Conservation (phyloP, 1,140 invertebrate species). For the Cyclina sinensis region DNA sequence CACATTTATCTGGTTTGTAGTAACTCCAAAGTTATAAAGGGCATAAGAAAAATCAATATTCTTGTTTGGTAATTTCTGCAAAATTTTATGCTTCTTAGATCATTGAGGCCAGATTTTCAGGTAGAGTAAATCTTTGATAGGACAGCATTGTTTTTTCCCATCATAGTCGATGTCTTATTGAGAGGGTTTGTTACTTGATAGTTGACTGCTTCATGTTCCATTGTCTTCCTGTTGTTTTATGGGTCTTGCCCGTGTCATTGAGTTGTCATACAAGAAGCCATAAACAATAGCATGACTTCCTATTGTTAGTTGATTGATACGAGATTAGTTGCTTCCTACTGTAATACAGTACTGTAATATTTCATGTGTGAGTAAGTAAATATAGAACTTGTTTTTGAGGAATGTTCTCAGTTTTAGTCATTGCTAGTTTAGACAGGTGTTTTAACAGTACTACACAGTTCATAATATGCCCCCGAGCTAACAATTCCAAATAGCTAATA, state of each 20-base stretch:
- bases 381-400: neutral
- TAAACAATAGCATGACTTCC: neutral
- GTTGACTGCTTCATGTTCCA: neutral
- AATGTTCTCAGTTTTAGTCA: too few relatives aligned
- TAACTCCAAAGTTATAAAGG: constrained; percentile 17
- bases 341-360: neutral
- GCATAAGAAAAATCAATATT: constrained; percentile 2
- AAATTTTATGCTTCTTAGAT: neutral
- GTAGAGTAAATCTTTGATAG: neutral
- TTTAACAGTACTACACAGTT: too few relatives aligned
- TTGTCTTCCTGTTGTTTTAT: constrained; percentile 2
- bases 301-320: neutral
- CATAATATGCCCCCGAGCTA: too few relatives aligned
- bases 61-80: neutral
- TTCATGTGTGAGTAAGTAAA: neutral
- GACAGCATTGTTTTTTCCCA: neutral
- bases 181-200: neutral
- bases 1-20: neutral
- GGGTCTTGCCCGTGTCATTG: neutral
- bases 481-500: too few relatives aligned
- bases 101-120: neutral
- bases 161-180: neutral
- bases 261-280: constrained; percentile 32
- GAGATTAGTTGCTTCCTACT: neutral
- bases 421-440: too few relatives aligned